phyloP scores from a whole-genome alignment of 2,113 vertebrate species.

The Dascyllus trimaculatus region DNA sequence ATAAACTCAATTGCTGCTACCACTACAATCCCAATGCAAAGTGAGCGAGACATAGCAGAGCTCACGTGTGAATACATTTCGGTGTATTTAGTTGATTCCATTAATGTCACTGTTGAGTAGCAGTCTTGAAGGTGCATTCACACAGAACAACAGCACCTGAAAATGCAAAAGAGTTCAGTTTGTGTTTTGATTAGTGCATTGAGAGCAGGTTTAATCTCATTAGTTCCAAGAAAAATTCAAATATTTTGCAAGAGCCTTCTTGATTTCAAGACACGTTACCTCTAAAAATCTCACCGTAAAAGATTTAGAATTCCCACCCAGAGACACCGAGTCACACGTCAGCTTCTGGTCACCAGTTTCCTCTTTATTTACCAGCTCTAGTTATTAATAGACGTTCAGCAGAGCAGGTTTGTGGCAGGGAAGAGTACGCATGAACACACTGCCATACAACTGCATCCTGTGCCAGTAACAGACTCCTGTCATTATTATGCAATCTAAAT shows the following conservation, averaged over 20 bases:
- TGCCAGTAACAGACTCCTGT: slow-evolving; percentile 77
- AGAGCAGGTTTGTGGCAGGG: slow-evolving; percentile 62
- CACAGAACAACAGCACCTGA: too few relatives aligned
- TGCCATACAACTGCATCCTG: slow-evolving; percentile 78
- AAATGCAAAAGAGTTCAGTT: too few relatives aligned
- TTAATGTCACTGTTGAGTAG: too few relatives aligned
- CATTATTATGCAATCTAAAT: slow-evolving; percentile 81
- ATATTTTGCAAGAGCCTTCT: slow-evolving; percentile 4
- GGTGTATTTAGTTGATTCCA: too few relatives aligned
- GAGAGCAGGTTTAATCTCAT: background rate
- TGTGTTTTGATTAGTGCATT: background rate
- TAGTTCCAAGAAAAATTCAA: background rate
- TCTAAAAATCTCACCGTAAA: slow-evolving; percentile 11
- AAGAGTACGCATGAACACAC: slow-evolving; percentile 67
- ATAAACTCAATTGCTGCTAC: background rate
- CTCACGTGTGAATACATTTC: too few relatives aligned
- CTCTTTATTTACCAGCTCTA: slow-evolving; percentile 18
- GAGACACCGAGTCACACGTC: slow-evolving; percentile 1
- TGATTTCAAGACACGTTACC: too few relatives aligned
- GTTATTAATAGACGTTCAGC: slow-evolving; percentile 34
- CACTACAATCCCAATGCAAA: slow-evolving; percentile 12
- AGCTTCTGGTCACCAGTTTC: background rate
- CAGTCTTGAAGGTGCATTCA: too few relatives aligned
- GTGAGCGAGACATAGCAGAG: background rate
- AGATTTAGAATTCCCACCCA: background rate